Evolutionary conservation across 35 echinoderm and acorn worm genomes (phyloP).

Genomic region (Chiridota heheva): DNA sequence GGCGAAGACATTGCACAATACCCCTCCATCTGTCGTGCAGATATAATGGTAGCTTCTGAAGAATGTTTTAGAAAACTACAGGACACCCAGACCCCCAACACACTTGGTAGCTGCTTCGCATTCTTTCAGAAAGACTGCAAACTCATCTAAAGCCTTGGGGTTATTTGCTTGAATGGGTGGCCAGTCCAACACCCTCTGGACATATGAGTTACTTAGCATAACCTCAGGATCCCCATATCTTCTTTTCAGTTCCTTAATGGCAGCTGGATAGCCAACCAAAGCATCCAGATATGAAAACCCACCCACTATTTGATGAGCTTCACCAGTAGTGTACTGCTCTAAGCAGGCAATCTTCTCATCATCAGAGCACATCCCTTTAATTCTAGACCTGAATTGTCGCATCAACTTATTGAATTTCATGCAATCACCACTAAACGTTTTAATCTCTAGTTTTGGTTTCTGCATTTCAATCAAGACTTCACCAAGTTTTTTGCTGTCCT

Average conservation of each 20-base stretch:
- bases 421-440: constrained; percentile 32
- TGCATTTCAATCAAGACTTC: constrained; percentile 38
- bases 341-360: constrained; percentile 36
- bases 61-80: constrained; percentile 11
- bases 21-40: constrained; percentile 43
- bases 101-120: constrained; percentile 43
- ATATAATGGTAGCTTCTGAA: constrained; percentile 30
- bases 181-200: constrained; percentile 29
- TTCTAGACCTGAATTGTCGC: constrained; percentile 42
- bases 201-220: constrained; percentile 29
- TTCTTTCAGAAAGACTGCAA: constrained; percentile 38
- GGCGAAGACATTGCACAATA: constrained; percentile 11
- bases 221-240: constrained; percentile 53
- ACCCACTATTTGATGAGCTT: constrained; percentile 44
- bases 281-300: constrained; percentile 48
- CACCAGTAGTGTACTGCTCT: constrained; percentile 26
- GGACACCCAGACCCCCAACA: constrained; percentile 34
- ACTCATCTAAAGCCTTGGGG: constrained; percentile 50
- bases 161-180: constrained; percentile 32
- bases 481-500: constrained; percentile 8
- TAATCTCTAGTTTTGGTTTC: constrained; percentile 53
- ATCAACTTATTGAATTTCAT: constrained; percentile 44
- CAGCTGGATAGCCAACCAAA: constrained; percentile 40
- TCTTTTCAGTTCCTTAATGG: constrained; percentile 39
- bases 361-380: constrained; percentile 2